Conservation (phyloP, 2,113 vertebrate genomes). For the Morone chrysops region DNA sequence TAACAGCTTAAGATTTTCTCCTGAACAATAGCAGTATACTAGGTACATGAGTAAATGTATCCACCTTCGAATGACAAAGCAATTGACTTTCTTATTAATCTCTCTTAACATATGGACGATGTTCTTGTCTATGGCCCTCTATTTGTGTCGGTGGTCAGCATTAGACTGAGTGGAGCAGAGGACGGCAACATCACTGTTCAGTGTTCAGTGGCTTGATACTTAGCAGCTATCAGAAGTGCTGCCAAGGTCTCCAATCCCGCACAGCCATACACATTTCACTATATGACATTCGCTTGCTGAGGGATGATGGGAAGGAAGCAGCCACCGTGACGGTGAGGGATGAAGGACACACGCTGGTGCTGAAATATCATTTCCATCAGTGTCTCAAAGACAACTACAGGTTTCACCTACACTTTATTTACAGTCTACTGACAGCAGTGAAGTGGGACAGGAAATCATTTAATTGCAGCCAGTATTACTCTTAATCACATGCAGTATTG, state of each 20-base stretch:
- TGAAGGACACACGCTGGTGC: constrained; percentile 67
- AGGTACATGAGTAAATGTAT: not conserved
- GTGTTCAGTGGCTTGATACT: constrained; percentile 32
- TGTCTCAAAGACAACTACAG: constrained; percentile 33
- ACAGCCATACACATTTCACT: constrained; percentile 53
- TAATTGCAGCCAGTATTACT: not conserved
- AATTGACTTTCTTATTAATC: constrained; percentile 24
- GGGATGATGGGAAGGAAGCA: constrained; percentile 67
- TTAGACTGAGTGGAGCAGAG: constrained; percentile 4
- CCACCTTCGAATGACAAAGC: constrained; percentile 17
- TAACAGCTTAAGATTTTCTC: not conserved
- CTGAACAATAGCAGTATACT: not conserved
- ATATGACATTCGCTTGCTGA: constrained; percentile 62
- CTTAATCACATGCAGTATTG: not conserved
- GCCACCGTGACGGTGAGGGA: constrained; percentile 67
- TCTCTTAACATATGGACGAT: constrained; percentile 25
- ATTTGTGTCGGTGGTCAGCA: constrained; percentile 18
- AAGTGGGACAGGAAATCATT: not conserved
- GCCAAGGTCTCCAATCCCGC: constrained; percentile 49
- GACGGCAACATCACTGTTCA: constrained; percentile 9
- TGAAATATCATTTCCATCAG: constrained; percentile 63
- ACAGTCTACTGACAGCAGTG: not conserved
- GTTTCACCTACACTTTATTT: constrained; percentile 26
- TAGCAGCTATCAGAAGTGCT: constrained; percentile 34
- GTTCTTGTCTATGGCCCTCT: not conserved